A percentile compares a stretch with the other conserved stretches of the same genome.
Conservation (phyloP, 2,797 vertebrate species). For the Coilia nasus region DNA sequence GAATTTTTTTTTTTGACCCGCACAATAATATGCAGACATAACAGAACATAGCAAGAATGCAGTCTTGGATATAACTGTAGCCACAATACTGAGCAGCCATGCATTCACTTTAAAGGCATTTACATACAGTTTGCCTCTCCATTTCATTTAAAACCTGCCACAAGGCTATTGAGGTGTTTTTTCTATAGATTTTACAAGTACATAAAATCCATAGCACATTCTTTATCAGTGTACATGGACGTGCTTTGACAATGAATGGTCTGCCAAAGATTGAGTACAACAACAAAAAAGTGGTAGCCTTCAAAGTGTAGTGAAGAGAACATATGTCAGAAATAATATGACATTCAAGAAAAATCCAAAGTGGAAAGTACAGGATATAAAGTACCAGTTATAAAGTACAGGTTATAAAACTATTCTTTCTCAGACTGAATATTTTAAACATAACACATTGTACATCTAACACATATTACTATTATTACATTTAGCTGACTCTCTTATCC, state of each 20-base stretch:
- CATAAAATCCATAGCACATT: not conserved
- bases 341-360: too few species aligned
- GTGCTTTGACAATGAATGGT: not conserved
- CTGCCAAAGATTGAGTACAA: not conserved
- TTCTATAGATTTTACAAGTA: not conserved
- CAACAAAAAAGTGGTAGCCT: not conserved
- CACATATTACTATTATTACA: too few species aligned
- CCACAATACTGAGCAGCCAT: not conserved
- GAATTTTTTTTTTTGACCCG: not conserved
- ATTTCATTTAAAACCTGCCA: not conserved
- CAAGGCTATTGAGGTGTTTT: not conserved
- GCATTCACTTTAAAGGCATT: not conserved
- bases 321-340: not conserved
- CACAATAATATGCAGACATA: not conserved
- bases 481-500: too few species aligned
- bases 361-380: not conserved
- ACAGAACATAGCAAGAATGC: not conserved
- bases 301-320: not conserved
- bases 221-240: conserved; percentile 1
- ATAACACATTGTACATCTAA: too few species aligned
- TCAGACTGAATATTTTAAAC: too few species aligned
- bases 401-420: too few species aligned
- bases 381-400: too few species aligned
- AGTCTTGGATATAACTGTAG: not conserved
- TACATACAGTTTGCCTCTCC: not conserved